A percentile compares a stretch with the other conserved stretches of the same genome.
phyloP scores from a whole-genome alignment of 2,113 vertebrate genomes.

The Coryphaenoides rupestris region DNA sequence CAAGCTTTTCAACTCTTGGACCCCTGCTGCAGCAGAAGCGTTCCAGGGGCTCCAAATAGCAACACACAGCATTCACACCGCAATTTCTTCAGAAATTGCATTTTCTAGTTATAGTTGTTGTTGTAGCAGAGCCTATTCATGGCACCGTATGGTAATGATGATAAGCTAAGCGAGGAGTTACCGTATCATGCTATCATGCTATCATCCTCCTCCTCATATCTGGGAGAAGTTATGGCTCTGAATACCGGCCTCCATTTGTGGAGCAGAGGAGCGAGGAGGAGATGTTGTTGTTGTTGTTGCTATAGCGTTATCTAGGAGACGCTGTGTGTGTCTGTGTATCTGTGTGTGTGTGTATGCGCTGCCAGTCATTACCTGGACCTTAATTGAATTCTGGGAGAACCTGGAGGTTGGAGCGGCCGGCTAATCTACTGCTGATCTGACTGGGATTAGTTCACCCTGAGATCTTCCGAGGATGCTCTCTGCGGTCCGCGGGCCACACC shows the following conservation, averaged over 20 bases:
- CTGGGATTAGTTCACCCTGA: constrained; percentile 64
- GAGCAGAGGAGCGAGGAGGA: constrained; percentile 42
- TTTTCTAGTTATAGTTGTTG: too few relatives aligned
- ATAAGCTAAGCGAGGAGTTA: constrained; percentile 28
- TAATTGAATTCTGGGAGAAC: constrained; percentile 69
- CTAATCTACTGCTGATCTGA: constrained; percentile 70
- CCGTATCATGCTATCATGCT: constrained; percentile 46
- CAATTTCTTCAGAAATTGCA: too few relatives aligned
- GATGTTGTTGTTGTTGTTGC: constrained; percentile 1
- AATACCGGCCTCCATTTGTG: too few relatives aligned
- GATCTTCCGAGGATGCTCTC: constrained; percentile 38
- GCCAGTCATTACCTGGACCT: constrained; percentile 62
- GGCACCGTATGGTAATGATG: constrained; percentile 35
- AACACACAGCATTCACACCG: too few relatives aligned
- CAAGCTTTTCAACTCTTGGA: too few relatives aligned
- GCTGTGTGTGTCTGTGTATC: constrained; percentile 3
- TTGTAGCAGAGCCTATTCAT: too few relatives aligned
- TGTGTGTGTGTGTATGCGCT: constrained; percentile 31
- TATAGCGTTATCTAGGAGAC: too few relatives aligned
- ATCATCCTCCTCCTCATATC: too few relatives aligned
- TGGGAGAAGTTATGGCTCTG: constrained; percentile 59
- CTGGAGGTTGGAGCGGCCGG: constrained; percentile 57
- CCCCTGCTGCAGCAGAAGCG: too few relatives aligned
- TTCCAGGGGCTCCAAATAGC: too few relatives aligned
- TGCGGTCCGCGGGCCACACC: constrained; percentile 46